These are phyloP conservation scores for Peromyscus nudipes DNA, from an alignment of 2,797 vertebrate genomes.

Conservation along the genomic window DNA sequence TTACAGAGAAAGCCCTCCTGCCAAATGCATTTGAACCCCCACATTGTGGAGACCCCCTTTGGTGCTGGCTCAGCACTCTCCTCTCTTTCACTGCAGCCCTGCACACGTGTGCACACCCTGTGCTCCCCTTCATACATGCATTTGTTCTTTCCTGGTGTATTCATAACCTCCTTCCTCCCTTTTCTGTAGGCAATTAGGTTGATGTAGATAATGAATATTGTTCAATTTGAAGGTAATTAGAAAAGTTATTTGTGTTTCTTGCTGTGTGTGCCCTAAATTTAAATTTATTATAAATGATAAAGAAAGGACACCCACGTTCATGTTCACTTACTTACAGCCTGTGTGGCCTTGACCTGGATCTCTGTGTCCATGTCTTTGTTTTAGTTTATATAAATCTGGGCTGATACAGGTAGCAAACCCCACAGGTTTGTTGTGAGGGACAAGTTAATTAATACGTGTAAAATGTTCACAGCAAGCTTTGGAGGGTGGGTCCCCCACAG, in stretches of 20 bases:
- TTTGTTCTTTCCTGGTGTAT: not conserved
- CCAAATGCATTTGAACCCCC: too few relatives aligned
- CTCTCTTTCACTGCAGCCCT: not conserved
- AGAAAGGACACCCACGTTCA: too few relatives aligned
- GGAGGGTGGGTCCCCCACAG: accelerated
- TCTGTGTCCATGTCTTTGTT: not conserved
- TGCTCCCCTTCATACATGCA: not conserved
- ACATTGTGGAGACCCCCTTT: accelerated
- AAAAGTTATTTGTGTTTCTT: not conserved
- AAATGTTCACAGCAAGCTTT: not conserved
- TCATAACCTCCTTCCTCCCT: accelerated
- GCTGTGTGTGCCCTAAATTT: not conserved
- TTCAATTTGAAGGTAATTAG: not conserved
- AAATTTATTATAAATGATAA: not conserved
- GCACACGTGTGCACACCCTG: not conserved
- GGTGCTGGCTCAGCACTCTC: accelerated
- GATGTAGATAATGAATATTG: not conserved
- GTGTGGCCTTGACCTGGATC: not conserved
- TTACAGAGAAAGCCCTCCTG: not conserved
- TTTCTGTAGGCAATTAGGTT: accelerated
- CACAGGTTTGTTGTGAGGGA: accelerated
- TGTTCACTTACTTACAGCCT: accelerated
- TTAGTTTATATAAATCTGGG: not conserved
- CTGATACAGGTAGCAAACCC: accelerated
- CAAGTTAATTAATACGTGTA: accelerated